Evolutionary conservation across 2,888 invertebrate species (phyloP).

Genomic region (Eupithecia centaureata): DNA sequence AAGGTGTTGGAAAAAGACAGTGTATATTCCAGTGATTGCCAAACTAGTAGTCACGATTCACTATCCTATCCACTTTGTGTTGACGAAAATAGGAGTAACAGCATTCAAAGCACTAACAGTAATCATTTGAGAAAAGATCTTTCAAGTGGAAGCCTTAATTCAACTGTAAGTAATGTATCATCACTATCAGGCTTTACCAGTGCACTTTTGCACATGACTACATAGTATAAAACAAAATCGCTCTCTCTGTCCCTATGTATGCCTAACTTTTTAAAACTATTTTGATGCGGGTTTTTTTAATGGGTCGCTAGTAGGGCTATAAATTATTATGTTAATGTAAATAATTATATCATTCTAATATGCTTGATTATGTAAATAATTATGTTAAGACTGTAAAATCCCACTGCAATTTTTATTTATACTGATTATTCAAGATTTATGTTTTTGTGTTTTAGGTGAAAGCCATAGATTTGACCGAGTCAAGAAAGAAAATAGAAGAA

Average conservation of each 20-base stretch:
- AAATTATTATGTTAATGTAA: too few species aligned
- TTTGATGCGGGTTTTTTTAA: too few species aligned
- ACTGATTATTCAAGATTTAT: too few species aligned
- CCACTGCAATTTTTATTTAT: too few species aligned
- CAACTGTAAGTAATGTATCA: slow-evolving; percentile 45
- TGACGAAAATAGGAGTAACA: slow-evolving; percentile 35
- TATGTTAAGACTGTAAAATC: too few species aligned
- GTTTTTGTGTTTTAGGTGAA: slow-evolving; percentile 47
- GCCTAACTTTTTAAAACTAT: too few species aligned
- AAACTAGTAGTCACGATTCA: slow-evolving; percentile 35
- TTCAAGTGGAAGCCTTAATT: slow-evolving; percentile 41
- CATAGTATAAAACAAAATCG: too few species aligned
- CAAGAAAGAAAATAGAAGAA: slow-evolving; percentile 61
- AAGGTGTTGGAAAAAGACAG: slow-evolving; percentile 50
- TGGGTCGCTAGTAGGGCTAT: too few species aligned
- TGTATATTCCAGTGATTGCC: slow-evolving; percentile 34
- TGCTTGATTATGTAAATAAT: too few species aligned
- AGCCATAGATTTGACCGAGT: slow-evolving; percentile 47
- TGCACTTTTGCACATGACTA: background rate
- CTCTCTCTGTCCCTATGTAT: too few species aligned
- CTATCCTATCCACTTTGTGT: slow-evolving; percentile 27
- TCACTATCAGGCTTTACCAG: background rate
- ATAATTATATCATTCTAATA: too few species aligned
- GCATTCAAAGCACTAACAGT: slow-evolving; percentile 32
- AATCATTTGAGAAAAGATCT: slow-evolving; percentile 42